Percentiles rank a stretch among this genome's conserved stretches.
Conservation (phyloP, 2,888 invertebrate genomes). For the Nemurella pictetii region DNA sequence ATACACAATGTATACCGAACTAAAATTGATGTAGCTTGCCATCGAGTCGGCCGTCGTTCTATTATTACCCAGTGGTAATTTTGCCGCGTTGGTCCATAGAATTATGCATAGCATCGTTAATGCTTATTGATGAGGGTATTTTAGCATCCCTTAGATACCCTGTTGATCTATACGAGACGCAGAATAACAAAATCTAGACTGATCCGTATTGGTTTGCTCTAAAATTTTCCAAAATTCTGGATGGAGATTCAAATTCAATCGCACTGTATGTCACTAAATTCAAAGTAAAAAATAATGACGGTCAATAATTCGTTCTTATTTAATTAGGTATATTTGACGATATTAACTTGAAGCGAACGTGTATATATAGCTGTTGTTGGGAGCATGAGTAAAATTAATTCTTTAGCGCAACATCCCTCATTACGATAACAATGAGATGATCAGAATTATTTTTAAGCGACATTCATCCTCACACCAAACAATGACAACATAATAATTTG, state of each 20-base stretch:
- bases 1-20: conserved; percentile 22
- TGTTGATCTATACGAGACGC: conserved; percentile 21
- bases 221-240: conserved; percentile 10
- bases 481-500: conserved; percentile 33
- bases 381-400: neutral
- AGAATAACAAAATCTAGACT: conserved; percentile 11
- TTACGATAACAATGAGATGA: conserved; percentile 27
- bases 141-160: conserved; percentile 25
- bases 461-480: conserved; percentile 31
- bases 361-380: neutral
- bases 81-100: conserved; percentile 29
- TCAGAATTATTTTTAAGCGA: conserved; percentile 30
- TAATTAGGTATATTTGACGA: neutral
- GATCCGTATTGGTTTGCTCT: conserved; percentile 18
- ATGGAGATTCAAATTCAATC: conserved; percentile 14
- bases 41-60: neutral
- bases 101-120: conserved; percentile 8
- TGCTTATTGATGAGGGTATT: conserved; percentile 6
- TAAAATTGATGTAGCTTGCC: conserved; percentile 3
- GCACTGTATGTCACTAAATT: neutral
- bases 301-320: neutral
- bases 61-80: neutral
- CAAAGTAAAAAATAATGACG: neutral
- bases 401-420: neutral
- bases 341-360: conserved; percentile 4